Conservation (phyloP, 2,888 invertebrate species). For the Drosophila aldrichi region DNA sequence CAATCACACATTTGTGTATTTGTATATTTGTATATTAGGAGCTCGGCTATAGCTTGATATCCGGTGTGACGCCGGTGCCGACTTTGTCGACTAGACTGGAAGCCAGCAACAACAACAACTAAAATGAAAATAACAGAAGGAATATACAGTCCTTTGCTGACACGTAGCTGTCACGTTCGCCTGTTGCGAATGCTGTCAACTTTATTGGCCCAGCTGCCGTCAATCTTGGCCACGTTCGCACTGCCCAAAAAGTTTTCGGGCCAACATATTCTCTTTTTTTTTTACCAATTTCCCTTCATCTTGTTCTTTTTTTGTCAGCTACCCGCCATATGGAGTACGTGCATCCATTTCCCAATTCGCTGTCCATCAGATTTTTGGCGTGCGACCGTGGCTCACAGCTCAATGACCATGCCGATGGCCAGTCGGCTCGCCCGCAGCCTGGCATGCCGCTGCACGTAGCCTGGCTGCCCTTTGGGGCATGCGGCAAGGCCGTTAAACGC, state of each 20-base stretch:
- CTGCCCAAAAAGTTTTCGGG: conserved; percentile 53
- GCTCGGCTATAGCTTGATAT: conserved; percentile 70
- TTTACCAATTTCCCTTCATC: neutral
- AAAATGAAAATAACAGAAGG: neutral
- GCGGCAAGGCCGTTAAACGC: conserved; percentile 60
- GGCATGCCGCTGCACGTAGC: conserved; percentile 11
- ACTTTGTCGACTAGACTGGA: conserved; percentile 55
- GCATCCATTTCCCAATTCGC: conserved; percentile 52
- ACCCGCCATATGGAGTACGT: conserved; percentile 47
- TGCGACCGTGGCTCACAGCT: conserved; percentile 41
- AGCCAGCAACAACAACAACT: neutral
- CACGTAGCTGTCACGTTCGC: conserved; percentile 71
- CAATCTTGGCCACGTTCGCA: conserved; percentile 60
- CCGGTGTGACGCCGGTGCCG: conserved; percentile 74
- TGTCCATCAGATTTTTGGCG: conserved; percentile 52
- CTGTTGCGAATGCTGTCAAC: conserved; percentile 66
- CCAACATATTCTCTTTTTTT: conserved; percentile 47
- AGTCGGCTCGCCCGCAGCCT: neutral
- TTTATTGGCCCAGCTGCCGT: conserved; percentile 64
- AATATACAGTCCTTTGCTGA: conserved; percentile 31
- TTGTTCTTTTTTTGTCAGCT: conserved; percentile 15
- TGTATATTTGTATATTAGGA: conserved; percentile 57
- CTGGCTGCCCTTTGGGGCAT: conserved; percentile 17
- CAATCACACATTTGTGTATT: conserved; percentile 39
- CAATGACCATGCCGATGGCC: conserved; percentile 18